Conservation (phyloP, 2,888 invertebrate species). For the Emmelina monodactyla region DNA sequence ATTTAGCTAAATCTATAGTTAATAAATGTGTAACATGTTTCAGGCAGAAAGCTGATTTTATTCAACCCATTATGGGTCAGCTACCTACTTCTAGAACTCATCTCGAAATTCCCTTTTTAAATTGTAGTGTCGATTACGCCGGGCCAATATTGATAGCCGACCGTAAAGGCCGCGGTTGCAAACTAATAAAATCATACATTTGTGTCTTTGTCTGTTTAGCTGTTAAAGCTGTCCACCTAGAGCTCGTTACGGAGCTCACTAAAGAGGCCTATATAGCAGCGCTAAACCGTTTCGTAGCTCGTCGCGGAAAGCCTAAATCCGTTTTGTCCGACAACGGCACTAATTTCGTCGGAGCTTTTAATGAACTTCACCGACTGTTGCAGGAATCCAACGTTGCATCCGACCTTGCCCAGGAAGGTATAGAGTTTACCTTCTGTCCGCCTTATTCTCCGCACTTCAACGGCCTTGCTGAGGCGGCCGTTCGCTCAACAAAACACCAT, state of each 20-base stretch:
- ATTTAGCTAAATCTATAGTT: neutral
- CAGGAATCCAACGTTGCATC: neutral
- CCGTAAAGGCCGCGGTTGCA: constrained; percentile 10
- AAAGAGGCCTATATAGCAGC: constrained; percentile 17
- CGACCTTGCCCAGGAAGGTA: no score
- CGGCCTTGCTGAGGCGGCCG: no score
- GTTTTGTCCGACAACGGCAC: constrained; percentile 17
- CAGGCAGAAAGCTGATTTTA: neutral
- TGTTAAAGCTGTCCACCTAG: constrained; percentile 14
- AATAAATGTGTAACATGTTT: neutral
- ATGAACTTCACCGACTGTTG: constrained; percentile 9
- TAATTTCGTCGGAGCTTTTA: constrained; percentile 17
- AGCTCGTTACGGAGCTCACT: constrained; percentile 15
- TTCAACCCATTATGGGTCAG: neutral
- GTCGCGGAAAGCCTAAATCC: constrained; percentile 15
- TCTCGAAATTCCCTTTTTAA: constrained; percentile 9
- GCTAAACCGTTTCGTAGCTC: constrained; percentile 15
- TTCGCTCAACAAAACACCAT: no score
- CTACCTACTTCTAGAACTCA: neutral
- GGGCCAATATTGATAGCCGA: constrained; percentile 13
- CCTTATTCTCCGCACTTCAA: no score
- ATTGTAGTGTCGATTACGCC: constrained; percentile 13
- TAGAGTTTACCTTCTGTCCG: no score
- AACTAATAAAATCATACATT: constrained; percentile 12
- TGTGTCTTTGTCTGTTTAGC: constrained; percentile 13